These are phyloP conservation scores for Sinopyrophorus schimmeli DNA, from an alignment of 2,888 invertebrate species.

Conservation along the genomic window DNA sequence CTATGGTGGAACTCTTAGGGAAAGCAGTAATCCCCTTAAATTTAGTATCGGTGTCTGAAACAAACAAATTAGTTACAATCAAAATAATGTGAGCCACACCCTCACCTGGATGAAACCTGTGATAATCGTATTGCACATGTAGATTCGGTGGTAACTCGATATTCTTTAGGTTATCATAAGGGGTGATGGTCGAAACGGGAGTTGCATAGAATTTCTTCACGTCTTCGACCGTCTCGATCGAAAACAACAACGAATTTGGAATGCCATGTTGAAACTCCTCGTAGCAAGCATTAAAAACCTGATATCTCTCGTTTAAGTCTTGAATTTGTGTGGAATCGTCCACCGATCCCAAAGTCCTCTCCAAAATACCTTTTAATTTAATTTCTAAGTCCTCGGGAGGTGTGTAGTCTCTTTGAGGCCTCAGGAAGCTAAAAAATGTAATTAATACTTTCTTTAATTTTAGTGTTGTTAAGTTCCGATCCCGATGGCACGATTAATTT, in stretches of 20 bases:
- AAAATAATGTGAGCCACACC: neutral
- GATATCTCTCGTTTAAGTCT: conserved; percentile 64
- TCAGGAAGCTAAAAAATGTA: conserved; percentile 67
- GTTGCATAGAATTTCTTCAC: conserved; percentile 73
- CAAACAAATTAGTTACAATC: conserved; percentile 1
- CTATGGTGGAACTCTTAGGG: conserved; percentile 81
- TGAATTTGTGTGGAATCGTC: conserved; percentile 56
- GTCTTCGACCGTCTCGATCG: conserved; percentile 75
- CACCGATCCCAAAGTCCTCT: conserved; percentile 57
- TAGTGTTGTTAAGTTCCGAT: too few relatives aligned
- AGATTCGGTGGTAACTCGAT: conserved; percentile 85
- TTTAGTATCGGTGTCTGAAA: conserved; percentile 67
- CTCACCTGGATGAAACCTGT: conserved; percentile 80
- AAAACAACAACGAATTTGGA: conserved; percentile 80
- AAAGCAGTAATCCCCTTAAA: conserved; percentile 82
- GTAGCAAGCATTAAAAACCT: conserved; percentile 70
- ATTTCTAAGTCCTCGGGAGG: conserved; percentile 70
- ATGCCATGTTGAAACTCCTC: conserved; percentile 75
- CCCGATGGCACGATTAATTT: too few relatives aligned
- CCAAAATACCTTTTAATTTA: conserved; percentile 65
- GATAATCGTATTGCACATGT: conserved; percentile 78
- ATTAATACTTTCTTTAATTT: too few relatives aligned
- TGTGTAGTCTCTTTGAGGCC: conserved; percentile 72
- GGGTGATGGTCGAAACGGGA: conserved; percentile 69
- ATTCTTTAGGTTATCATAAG: conserved; percentile 71